Evolutionary conservation across 1,140 invertebrate species (phyloP).

Genomic region (Hylaeus anthracinus): DNA sequence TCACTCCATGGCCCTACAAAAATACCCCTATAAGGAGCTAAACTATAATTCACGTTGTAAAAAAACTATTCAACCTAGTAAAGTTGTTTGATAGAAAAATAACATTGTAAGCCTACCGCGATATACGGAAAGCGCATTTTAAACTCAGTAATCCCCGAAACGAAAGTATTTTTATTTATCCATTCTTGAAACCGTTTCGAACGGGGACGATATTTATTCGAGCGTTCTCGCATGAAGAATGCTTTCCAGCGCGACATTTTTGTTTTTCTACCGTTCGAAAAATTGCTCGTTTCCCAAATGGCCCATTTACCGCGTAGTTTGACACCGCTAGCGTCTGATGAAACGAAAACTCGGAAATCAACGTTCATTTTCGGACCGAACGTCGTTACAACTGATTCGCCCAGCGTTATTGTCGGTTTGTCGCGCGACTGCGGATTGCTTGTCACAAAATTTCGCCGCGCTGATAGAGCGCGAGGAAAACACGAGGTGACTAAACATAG

Average conservation of each 20-base stretch:
- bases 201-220: neutral
- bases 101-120: no score
- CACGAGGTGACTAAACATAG: neutral
- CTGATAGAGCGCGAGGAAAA: neutral
- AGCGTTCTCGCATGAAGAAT: neutral
- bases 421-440: neutral
- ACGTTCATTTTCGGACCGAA: neutral
- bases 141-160: constrained; percentile 14
- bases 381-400: neutral
- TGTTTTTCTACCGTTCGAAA: neutral
- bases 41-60: no score
- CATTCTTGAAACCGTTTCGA: neutral
- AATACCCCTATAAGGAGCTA: no score
- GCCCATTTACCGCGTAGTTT: neutral
- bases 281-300: neutral
- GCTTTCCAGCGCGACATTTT: neutral
- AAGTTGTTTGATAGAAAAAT: no score
- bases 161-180: neutral
- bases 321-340: neutral
- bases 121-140: no score
- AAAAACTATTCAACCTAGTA: no score
- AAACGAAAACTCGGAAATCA: neutral
- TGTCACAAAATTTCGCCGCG: neutral
- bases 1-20: no score
- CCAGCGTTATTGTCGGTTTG: neutral